Evolutionary conservation across 2,113 vertebrate genomes (phyloP).

Genomic region (Apus apus): DNA sequence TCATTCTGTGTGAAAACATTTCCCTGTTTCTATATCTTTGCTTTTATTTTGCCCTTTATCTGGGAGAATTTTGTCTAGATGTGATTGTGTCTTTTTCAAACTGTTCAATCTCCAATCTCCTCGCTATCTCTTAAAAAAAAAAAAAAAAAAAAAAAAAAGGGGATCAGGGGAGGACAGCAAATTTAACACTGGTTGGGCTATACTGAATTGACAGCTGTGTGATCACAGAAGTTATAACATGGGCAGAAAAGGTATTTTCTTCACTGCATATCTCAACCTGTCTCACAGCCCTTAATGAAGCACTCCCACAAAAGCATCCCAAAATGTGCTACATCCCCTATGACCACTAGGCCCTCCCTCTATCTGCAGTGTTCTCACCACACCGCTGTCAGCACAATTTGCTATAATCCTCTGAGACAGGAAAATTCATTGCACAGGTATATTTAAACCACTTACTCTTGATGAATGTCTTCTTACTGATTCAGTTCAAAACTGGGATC

Average conservation of each 20-base stretch:
- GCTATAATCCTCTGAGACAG: neutral
- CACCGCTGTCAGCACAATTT: neutral
- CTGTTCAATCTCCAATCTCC: neutral
- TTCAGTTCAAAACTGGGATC: neutral
- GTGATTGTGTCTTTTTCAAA: neutral
- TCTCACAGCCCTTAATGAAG: neutral
- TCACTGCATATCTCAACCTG: neutral
- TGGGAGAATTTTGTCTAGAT: neutral
- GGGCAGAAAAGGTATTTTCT: neutral
- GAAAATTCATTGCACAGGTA: neutral
- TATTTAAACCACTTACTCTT: neutral
- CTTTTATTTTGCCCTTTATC: slow-evolving; percentile 22
- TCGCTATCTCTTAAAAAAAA: neutral
- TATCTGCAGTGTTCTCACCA: neutral
- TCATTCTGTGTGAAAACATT: slow-evolving; percentile 12
- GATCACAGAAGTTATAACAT: neutral
- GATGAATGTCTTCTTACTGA: neutral
- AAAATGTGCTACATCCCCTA: neutral
- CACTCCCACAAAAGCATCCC: neutral
- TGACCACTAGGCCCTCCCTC: neutral
- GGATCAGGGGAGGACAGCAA: neutral
- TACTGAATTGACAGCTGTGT: neutral
- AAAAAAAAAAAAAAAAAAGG: neutral
- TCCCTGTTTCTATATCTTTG: neutral
- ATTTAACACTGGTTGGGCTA: neutral